phyloP scores from a whole-genome alignment of 2,888 invertebrate genomes.

The Nemoura dubitans region DNA sequence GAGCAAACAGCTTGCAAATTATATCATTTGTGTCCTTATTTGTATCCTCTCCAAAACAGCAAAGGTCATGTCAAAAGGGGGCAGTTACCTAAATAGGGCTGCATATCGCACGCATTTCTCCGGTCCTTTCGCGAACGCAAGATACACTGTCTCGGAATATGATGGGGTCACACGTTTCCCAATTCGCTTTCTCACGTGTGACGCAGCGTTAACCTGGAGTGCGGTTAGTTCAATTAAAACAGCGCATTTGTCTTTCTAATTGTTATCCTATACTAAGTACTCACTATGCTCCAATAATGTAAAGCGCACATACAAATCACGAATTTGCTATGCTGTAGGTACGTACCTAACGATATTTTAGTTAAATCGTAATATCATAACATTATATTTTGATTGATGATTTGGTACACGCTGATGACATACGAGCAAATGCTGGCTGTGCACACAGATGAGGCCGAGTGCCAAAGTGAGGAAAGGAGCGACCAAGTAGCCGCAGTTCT shows the following conservation, averaged over 20 bases:
- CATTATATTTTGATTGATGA: too few species aligned
- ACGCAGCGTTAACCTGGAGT: neutral
- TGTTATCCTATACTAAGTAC: too few species aligned
- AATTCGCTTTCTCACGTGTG: neutral
- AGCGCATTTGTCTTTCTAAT: too few species aligned
- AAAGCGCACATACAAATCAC: too few species aligned
- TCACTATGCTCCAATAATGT: too few species aligned
- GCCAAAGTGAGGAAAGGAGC: conserved; percentile 80
- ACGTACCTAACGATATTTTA: too few species aligned
- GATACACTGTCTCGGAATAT: conserved; percentile 84
- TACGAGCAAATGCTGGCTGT: conserved; percentile 92
- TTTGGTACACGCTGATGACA: too few species aligned
- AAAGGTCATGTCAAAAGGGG: neutral
- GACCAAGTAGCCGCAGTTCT: conserved; percentile 87
- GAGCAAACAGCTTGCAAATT: too few species aligned
- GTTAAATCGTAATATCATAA: too few species aligned
- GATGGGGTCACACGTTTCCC: conserved; percentile 63
- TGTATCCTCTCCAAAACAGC: neutral
- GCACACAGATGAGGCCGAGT: conserved; percentile 88
- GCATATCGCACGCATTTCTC: conserved; percentile 69
- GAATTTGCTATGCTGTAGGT: too few species aligned
- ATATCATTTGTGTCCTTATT: too few species aligned
- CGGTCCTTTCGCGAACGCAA: conserved; percentile 83
- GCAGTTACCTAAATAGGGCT: conserved; percentile 66
- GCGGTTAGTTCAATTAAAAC: too few species aligned